phyloP scores from a whole-genome alignment of 2,888 invertebrate genomes.

The Tenodera sinensis region DNA sequence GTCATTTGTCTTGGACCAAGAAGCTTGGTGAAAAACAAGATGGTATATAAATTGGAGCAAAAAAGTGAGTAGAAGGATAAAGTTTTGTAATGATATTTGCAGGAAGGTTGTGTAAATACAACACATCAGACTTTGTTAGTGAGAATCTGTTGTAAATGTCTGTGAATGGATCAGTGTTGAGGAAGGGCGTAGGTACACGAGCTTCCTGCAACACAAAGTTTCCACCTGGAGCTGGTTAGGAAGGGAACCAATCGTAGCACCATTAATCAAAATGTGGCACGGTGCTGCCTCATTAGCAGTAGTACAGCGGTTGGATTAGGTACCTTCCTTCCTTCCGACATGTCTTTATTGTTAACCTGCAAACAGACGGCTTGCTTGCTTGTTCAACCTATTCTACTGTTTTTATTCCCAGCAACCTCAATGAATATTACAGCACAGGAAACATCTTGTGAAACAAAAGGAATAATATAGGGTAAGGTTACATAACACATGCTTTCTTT shows the following conservation, averaged over 20 bases:
- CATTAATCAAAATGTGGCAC: background rate
- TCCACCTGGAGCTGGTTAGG: background rate
- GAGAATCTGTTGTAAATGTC: too few species aligned
- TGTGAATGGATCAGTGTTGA: too few species aligned
- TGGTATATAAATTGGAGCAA: too few species aligned
- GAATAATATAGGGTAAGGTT: background rate
- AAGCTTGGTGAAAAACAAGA: too few species aligned
- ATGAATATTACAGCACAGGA: background rate
- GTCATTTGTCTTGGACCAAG: too few species aligned
- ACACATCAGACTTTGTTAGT: too few species aligned
- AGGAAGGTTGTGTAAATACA: too few species aligned
- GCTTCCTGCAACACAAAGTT: background rate
- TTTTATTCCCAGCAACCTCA: background rate
- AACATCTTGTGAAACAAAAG: background rate
- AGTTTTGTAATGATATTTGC: too few species aligned
- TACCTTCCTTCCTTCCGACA: background rate
- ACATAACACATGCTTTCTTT: too few species aligned
- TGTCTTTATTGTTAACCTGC: background rate
- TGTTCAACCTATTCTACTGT: background rate
- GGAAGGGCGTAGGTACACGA: too few species aligned
- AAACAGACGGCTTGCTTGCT: background rate
- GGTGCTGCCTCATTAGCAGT: background rate
- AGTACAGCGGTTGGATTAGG: background rate
- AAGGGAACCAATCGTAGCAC: background rate
- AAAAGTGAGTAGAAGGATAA: too few species aligned